Evolutionary conservation across 2,113 vertebrate species (phyloP).

Genomic region (Poeciliopsis prolifica): DNA sequence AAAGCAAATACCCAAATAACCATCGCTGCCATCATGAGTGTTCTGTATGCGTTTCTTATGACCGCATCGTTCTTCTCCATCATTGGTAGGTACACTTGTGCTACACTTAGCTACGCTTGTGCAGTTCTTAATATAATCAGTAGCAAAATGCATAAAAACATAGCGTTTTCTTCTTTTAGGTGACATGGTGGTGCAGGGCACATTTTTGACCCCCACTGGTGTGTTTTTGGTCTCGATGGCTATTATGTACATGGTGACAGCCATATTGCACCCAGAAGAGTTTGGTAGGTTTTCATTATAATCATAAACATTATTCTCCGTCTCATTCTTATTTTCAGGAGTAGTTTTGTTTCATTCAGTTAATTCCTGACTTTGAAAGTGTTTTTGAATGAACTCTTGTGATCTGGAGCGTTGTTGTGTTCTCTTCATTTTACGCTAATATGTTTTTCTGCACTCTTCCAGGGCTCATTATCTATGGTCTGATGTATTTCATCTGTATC

Average conservation of each 20-base stretch:
- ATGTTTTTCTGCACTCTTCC: conserved; percentile 8
- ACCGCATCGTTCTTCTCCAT: conserved; percentile 82
- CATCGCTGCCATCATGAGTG: conserved; percentile 79
- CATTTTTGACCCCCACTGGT: conserved; percentile 82
- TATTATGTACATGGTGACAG: conserved; percentile 78
- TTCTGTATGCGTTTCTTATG: conserved; percentile 85
- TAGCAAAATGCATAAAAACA: not conserved
- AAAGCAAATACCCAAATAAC: conserved; percentile 79
- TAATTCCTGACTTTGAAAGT: not conserved
- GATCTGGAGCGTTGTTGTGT: not conserved
- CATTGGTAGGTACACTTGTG: conserved; percentile 75
- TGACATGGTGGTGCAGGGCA: conserved; percentile 79
- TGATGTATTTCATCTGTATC: conserved; percentile 86
- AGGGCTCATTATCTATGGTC: conserved; percentile 80
- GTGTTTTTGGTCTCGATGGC: conserved; percentile 82
- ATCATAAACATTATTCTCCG: not conserved
- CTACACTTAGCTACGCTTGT: not conserved
- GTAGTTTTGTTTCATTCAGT: not conserved
- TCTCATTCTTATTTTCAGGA: not conserved
- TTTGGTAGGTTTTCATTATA: conserved; percentile 57
- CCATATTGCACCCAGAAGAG: conserved; percentile 81
- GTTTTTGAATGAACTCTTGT: not conserved
- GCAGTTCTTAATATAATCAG: not conserved
- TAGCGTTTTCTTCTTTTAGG: conserved; percentile 55
- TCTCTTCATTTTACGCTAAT: not conserved